Evolutionary conservation across 2,113 vertebrate species (phyloP), one percentile per base, ranked within the genome.

Genomic region (Paraplagusia blochii): DNA sequence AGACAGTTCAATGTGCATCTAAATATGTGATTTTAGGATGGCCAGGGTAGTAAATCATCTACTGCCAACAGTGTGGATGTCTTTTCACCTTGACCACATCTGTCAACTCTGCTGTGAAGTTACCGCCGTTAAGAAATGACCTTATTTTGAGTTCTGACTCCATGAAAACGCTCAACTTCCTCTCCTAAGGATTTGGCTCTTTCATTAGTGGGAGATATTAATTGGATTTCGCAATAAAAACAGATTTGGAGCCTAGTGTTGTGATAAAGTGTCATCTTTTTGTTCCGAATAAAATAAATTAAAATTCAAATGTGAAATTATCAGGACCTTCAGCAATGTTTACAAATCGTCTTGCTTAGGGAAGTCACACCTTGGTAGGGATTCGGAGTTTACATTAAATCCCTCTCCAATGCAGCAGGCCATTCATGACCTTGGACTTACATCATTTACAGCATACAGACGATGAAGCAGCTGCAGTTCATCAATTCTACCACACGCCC

Each of bases 181-280:
- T 4, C 61, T 63, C 36, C 40, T 29, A 38, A 62, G 48, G 74
- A 57, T 61, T 61, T 67, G 59, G 56, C 39, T 49, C 53, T 14
- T 36, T 18, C 9, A 13, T 15, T 16, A 0, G 5, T 15, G 33
- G 15, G 5, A 0, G 29, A 17, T 66, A 58, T 40, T 4, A 4
- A 44, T 47, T 6, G 22, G 18, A 44, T 49, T 71, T 29, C 38
- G 55, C 63, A 56, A 66, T 59, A 22, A 81, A 75, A 66, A 69
- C 53, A 60, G 29, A 18, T 36, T 50, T 11, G 1, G 39, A 51
- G 35, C 34, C 34, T 53, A 42, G 61, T n/a, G n/a, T n/a, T n/a
- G n/a, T n/a, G n/a, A n/a, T n/a, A n/a, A n/a, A n/a, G n/a, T n/a
- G n/a, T n/a, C n/a, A n/a, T n/a, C n/a, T n/a, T n/a, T n/a, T n/a